Evolutionary conservation across 2,797 vertebrate genomes (phyloP).

Genomic region (Sarcoramphus papa): DNA sequence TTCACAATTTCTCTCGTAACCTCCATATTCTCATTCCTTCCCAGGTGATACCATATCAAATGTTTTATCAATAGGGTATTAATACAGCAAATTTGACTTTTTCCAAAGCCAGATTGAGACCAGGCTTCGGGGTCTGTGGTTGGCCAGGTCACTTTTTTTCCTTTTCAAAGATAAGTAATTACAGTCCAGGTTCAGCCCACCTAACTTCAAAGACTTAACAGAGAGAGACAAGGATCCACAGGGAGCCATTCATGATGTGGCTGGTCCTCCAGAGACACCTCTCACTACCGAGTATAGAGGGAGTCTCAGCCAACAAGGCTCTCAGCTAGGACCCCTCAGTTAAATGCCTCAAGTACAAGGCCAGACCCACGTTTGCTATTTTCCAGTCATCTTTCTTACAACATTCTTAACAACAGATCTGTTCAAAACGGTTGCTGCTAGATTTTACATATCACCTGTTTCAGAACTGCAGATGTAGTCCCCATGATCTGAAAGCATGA

Average conservation of each 20-base stretch:
- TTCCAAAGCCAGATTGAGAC: not conserved
- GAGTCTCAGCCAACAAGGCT: not conserved
- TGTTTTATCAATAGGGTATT: not conserved
- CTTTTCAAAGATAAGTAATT: not conserved
- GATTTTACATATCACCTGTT: not conserved
- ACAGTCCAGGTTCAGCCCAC: not conserved
- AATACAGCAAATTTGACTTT: not conserved
- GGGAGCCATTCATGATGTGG: not conserved
- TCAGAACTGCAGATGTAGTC: not conserved
- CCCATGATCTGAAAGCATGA: not conserved
- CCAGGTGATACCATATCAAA: not conserved
- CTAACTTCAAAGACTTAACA: not conserved
- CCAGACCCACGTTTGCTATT: not conserved
- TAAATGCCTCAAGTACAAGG: not conserved
- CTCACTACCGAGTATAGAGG: rapidly evolving
- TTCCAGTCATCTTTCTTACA: not conserved
- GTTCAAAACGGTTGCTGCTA: not conserved
- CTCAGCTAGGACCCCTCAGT: not conserved
- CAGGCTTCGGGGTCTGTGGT: not conserved
- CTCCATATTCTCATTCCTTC: not conserved
- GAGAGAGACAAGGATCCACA: not conserved
- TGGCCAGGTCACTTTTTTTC: not conserved
- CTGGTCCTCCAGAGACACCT: not conserved
- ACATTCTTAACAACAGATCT: not conserved
- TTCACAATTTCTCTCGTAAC: not conserved